phyloP scores from a whole-genome alignment of 2,797 vertebrate species.

The Periophthalmus magnuspinnatus region DNA sequence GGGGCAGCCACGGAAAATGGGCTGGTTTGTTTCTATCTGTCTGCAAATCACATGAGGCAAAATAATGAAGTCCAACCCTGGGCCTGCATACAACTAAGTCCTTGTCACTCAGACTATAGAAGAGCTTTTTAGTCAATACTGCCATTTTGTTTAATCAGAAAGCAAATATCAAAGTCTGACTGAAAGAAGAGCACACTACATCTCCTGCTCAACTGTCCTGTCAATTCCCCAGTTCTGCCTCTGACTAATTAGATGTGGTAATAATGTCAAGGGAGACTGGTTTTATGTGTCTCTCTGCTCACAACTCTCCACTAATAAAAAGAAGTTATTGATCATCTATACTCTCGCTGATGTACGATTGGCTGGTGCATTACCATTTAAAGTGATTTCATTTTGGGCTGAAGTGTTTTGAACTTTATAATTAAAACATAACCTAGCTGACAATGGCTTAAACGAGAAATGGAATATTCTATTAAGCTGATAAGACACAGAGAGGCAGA shows the following conservation, averaged over 20 bases:
- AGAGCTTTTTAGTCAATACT: constrained; percentile 12
- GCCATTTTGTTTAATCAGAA: constrained; percentile 30
- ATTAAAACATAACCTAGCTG: neutral
- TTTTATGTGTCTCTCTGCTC: constrained; percentile 3
- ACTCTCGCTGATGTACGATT: neutral
- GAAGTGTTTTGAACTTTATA: constrained; percentile 9
- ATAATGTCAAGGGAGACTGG: constrained; percentile 12
- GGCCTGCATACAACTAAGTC: constrained; percentile 1
- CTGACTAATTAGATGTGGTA: constrained; percentile 13
- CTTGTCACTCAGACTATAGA: constrained; percentile 19
- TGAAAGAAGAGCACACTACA: neutral
- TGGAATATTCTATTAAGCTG: neutral
- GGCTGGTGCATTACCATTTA: constrained; percentile 5
- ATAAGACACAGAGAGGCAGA: neutral
- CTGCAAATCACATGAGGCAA: constrained; percentile 17
- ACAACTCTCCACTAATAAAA: neutral
- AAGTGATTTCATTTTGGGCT: constrained; percentile 2
- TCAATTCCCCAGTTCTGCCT: neutral
- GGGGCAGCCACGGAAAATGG: constrained; percentile 21
- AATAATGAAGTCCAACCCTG: constrained; percentile 16
- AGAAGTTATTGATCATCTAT: constrained; percentile 1
- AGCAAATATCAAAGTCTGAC: constrained; percentile 19
- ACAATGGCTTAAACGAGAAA: constrained; percentile 5
- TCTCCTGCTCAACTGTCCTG: constrained; percentile 9
- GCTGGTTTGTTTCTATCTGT: constrained; percentile 12